Evolutionary conservation across 2,797 vertebrate genomes (phyloP).

Genomic region (Micromesistius poutassou): DNA sequence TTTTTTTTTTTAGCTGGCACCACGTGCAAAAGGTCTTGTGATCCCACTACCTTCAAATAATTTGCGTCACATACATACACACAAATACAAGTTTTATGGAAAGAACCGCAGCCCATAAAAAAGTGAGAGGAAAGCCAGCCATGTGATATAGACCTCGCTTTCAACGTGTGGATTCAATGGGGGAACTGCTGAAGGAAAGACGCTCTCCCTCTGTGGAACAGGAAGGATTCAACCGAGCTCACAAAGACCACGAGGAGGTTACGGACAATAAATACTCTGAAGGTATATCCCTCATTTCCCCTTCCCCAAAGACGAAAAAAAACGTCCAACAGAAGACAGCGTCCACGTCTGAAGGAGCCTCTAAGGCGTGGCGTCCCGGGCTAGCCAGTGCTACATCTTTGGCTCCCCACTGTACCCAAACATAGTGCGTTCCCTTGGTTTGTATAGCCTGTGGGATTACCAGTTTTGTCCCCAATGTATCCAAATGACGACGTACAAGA

Average conservation of each 20-base stretch:
- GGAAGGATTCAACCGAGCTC: neutral
- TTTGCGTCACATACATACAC: neutral
- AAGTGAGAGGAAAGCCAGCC: neutral
- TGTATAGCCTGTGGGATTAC: neutral
- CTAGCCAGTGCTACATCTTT: constrained; percentile 4
- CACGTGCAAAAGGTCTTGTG: neutral
- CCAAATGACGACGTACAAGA: neutral
- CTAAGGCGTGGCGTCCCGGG: neutral
- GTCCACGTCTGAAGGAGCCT: neutral
- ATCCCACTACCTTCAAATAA: neutral
- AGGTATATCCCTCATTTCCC: constrained; percentile 3
- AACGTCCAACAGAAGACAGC: neutral
- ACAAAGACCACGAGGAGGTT: neutral
- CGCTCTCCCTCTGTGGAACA: neutral
- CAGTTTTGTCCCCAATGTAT: neutral
- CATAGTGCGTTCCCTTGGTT: neutral
- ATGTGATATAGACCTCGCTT: neutral
- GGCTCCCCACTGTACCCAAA: neutral
- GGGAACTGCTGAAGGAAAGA: neutral
- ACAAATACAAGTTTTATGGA: neutral
- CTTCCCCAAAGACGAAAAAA: neutral
- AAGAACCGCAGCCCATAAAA: neutral
- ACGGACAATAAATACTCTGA: neutral
- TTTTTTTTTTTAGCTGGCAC: neutral
- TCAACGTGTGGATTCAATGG: neutral